A percentile compares a stretch with the other conserved stretches of the same genome.
Conservation (phyloP, 2,888 invertebrate genomes). For the Gymnoscelis rufifasciata region DNA sequence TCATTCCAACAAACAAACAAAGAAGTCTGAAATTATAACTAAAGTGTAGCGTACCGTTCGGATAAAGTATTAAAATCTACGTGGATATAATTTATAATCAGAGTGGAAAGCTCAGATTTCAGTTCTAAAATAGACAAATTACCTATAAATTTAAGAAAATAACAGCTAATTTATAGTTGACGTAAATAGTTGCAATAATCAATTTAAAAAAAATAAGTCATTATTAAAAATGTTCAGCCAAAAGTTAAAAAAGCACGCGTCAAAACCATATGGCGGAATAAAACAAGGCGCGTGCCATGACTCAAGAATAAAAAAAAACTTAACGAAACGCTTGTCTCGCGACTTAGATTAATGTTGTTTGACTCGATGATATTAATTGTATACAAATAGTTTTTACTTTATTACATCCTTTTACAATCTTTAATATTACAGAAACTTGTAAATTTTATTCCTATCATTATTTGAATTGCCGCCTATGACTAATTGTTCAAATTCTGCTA, state of each 20-base stretch:
- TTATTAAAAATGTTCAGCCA: background rate
- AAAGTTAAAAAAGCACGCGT: conserved; percentile 13
- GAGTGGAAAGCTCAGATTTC: no score
- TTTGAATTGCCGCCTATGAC: conserved; percentile 14
- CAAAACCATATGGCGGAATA: conserved; percentile 19
- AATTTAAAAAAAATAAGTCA: no score
- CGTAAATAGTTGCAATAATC: no score
- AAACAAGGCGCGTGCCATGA: conserved; percentile 43
- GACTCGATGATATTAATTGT: conserved; percentile 30
- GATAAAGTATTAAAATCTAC: no score
- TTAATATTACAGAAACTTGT: conserved; percentile 19
- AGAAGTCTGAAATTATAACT: no score
- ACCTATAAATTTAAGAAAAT: no score
- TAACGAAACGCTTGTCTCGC: conserved; percentile 33
- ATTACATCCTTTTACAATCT: conserved; percentile 20
- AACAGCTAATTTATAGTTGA: no score
- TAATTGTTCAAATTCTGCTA: conserved; percentile 16
- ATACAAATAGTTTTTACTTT: conserved; percentile 27
- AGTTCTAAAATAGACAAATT: no score
- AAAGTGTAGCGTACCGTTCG: no score
- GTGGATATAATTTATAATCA: no score
- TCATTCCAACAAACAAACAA: no score
- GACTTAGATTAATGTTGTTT: conserved; percentile 35
- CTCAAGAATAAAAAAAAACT: conserved; percentile 36
- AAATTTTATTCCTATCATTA: conserved; percentile 24